phyloP scores from a whole-genome alignment of 2,888 invertebrate genomes.

The Apodemia duryi region DNA sequence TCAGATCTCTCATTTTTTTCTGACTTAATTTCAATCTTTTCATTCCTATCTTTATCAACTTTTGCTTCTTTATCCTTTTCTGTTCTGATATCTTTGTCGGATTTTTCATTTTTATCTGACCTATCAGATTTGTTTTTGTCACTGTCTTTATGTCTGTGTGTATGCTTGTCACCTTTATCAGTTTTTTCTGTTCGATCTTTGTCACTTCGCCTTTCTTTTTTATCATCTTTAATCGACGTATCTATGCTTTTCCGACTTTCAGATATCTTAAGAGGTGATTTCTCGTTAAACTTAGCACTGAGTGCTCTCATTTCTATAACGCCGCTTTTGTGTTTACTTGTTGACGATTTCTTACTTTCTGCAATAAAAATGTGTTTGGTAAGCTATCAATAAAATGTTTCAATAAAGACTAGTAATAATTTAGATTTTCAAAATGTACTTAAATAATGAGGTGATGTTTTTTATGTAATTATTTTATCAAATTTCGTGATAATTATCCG shows the following conservation, averaged over 20 bases:
- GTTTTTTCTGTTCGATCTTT: slow-evolving; percentile 21
- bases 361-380: slow-evolving; percentile 30
- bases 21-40: slow-evolving; percentile 28
- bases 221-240: slow-evolving; percentile 36
- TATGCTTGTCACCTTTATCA: slow-evolving; percentile 33
- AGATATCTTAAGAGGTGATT: slow-evolving; percentile 53
- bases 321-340: slow-evolving; percentile 55
- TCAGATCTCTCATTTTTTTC: slow-evolving; percentile 29
- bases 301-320: slow-evolving; percentile 74
- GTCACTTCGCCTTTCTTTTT: slow-evolving; percentile 31
- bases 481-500: too few species aligned
- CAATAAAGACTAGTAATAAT: too few species aligned
- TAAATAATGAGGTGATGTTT: too few species aligned
- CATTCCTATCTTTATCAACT: slow-evolving; percentile 30
- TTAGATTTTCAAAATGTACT: too few species aligned
- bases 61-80: slow-evolving; percentile 30
- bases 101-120: slow-evolving; percentile 17
- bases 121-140: slow-evolving; percentile 32
- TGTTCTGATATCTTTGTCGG: slow-evolving; percentile 22
- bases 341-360: slow-evolving; percentile 58
- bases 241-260: slow-evolving; percentile 58
- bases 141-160: slow-evolving; percentile 46
- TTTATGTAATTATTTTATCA: too few species aligned
- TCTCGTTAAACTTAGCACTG: slow-evolving; percentile 65
- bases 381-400: too few species aligned